A percentile compares a stretch with the other conserved stretches of the same genome.
Conservation (phyloP, 2,888 invertebrate genomes). For the Sminthurides aquaticus region DNA sequence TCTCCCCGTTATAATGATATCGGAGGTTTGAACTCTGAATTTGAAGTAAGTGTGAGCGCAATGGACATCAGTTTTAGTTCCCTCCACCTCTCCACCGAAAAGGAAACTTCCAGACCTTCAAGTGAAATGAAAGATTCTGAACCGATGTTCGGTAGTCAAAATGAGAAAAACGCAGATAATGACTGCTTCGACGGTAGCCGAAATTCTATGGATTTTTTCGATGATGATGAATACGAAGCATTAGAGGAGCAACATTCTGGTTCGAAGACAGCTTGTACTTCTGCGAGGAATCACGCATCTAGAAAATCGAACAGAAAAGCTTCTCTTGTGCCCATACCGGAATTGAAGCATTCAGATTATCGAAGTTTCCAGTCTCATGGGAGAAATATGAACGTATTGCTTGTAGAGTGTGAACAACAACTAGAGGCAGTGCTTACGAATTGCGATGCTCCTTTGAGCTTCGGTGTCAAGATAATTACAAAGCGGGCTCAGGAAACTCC, state of each 20-base stretch:
- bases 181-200: neutral
- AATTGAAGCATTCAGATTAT: no score
- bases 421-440: neutral
- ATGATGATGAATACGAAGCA: no score
- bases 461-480: constrained; percentile 24
- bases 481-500: neutral
- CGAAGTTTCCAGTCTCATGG: neutral
- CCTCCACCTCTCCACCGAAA: neutral
- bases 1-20: no score
- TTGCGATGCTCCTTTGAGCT: constrained; percentile 11
- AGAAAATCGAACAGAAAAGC: no score
- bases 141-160: neutral
- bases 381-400: neutral
- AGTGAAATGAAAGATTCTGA: neutral
- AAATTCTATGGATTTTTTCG: neutral
- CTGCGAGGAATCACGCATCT: no score
- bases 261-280: no score
- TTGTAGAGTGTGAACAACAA: neutral
- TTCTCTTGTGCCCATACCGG: no score
- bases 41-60: neutral
- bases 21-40: neutral
- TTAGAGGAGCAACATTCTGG: no score
- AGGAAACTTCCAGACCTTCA: neutral
- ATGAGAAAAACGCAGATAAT: neutral
- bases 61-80: neutral